Base-by-base conservation (phyloP, 2,797 vertebrate species). In the Falco rusticolus region DNA sequence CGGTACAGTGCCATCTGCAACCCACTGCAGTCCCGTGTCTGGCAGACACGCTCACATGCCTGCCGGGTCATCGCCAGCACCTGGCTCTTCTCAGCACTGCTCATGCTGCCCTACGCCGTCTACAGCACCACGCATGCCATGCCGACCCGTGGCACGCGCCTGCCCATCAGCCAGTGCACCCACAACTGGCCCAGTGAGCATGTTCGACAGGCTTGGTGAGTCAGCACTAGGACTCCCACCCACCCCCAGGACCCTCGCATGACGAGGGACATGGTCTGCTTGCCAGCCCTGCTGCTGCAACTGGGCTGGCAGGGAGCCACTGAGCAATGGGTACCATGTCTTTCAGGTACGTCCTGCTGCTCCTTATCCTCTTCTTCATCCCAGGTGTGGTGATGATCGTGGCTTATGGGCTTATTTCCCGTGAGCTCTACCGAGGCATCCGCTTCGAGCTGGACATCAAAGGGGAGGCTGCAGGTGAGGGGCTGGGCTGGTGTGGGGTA, bases 41-140 rank as follows among this genome's bases (percentile, higher is more conserved):
- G 99, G 99, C 99, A 99, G 98, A 99, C 99, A 0, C 98, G 99
- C 24, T 99, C 99, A n/a, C 99, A 99, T 2, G 99, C 99, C 16
- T 98, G 98, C 94, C 98, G 99, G 9, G 99, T 99, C 91, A 99
- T 99, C 21, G 97, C 98, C 2, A 97, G 98, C 57, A 99, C 99
- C 1, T 99, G 99, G 99, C 93, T 98, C 24, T 87, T 99, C 76
- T 99, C 99, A 1, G 98, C 99, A 8, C 84, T 99, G 92, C 98
- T 99, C 89, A 99, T 99, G 99, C 98, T 98, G 88, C 99, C 99
- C 3, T 99, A 99, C 82, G 99, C 98, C 0, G 96, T 99, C 79
- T 98, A 99, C 98, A 99, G 98, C 96, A 98, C 98, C 34, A 97
- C 98, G 22, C 89, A 21, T 0, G 94, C 98, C 45, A 13, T 93